Conservation (phyloP, 2,113 vertebrate species). For the Poecilia latipinna region DNA sequence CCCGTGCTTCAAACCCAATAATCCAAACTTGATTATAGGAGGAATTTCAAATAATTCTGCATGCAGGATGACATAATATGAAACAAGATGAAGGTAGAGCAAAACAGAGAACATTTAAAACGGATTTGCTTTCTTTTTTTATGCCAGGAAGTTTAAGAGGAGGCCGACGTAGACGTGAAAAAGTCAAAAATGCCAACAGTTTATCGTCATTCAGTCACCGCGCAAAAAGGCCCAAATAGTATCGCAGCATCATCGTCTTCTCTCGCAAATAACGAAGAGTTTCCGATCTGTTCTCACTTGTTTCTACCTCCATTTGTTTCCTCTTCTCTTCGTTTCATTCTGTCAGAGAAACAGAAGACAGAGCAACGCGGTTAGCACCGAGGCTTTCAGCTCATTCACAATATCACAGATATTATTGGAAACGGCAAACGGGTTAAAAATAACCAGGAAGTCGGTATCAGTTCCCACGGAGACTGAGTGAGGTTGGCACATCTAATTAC, state of each 20-base stretch:
- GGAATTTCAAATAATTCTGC: neutral
- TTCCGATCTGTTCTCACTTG: neutral
- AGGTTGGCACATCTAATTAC: conserved; percentile 3
- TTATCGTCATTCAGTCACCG: neutral
- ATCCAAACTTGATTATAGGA: conserved; percentile 1
- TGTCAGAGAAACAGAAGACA: conserved; percentile 43
- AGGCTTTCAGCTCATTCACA: neutral
- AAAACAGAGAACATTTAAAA: neutral
- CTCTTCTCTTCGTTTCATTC: conserved; percentile 31
- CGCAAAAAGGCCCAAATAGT: neutral
- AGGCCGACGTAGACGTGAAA: neutral
- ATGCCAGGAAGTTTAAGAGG: conserved; percentile 3
- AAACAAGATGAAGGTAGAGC: neutral
- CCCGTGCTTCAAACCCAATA: neutral
- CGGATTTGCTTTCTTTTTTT: neutral
- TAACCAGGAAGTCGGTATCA: conserved; percentile 36
- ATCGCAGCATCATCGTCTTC: neutral
- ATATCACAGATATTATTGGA: conserved; percentile 13
- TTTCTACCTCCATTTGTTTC: neutral
- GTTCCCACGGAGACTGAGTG: conserved; percentile 14
- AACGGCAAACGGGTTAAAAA: conserved; percentile 40
- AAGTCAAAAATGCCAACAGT: neutral
- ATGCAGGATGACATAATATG: neutral
- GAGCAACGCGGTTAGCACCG: conserved; percentile 40
- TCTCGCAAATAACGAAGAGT: neutral